A percentile compares a stretch with the other conserved stretches of the same genome.
Conservation (phyloP, 2,113 vertebrate genomes). For the Osmerus mordax region DNA sequence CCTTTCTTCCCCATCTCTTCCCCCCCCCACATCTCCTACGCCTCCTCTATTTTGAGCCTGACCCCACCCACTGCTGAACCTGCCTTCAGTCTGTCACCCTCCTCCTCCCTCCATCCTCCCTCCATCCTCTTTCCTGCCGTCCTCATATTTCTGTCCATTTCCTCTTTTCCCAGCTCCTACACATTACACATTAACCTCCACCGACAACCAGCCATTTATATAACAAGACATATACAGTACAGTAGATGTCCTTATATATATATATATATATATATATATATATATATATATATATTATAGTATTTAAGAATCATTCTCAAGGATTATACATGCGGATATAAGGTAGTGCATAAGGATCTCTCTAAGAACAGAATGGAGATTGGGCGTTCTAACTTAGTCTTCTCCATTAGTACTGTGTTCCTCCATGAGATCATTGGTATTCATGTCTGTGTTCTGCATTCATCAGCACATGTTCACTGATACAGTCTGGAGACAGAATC, state of each 20-base stretch:
- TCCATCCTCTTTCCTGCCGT: not conserved
- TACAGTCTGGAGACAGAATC: conserved; percentile 11
- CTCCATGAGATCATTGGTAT: conserved; percentile 47
- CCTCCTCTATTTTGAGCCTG: not conserved
- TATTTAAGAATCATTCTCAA: too few relatives aligned
- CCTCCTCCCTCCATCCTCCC: not conserved
- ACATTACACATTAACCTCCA: conserved; percentile 16
- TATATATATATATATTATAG: too few relatives aligned
- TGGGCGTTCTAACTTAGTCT: too few relatives aligned
- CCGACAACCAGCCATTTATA: not conserved
- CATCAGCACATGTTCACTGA: conserved; percentile 49
- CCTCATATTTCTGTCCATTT: not conserved
- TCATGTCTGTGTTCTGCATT: conserved; percentile 49
- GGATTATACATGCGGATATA: too few relatives aligned
- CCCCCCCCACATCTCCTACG: not conserved
- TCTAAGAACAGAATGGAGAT: too few relatives aligned
- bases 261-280: too few relatives aligned
- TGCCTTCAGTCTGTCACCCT: not conserved
- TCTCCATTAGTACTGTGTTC: too few relatives aligned
- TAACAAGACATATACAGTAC: not conserved
- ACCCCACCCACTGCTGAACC: conserved; percentile 1
- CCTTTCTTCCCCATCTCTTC: not conserved
- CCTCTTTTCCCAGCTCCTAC: not conserved
- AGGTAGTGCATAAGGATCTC: too few relatives aligned
- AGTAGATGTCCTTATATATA: too few relatives aligned